phyloP scores from a whole-genome alignment of 2,888 invertebrate genomes.

The Deilephila porcellus region DNA sequence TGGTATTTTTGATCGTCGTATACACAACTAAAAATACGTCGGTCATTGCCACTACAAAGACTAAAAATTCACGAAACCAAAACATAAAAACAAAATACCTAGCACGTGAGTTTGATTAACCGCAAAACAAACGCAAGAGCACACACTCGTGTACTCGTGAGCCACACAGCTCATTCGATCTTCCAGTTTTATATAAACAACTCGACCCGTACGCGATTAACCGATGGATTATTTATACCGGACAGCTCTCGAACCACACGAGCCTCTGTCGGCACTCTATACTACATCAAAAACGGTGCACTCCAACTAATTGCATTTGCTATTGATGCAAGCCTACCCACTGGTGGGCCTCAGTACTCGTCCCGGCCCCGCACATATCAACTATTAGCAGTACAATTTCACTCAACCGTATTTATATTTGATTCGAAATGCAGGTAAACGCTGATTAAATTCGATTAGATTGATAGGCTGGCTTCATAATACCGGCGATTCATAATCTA shows the following conservation, averaged over 20 bases:
- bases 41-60: too few species aligned
- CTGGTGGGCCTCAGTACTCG: conserved; percentile 44
- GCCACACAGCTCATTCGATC: conserved; percentile 25
- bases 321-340: conserved; percentile 70
- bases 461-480: conserved; percentile 9
- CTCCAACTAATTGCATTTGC: conserved; percentile 83
- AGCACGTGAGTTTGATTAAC: not conserved
- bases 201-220: conserved; percentile 56
- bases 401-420: conserved; percentile 42
- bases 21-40: too few species aligned
- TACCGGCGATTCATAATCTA: conserved; percentile 42
- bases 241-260: conserved; percentile 58
- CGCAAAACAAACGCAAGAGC: not conserved
- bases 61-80: too few species aligned
- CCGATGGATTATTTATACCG: conserved; percentile 68
- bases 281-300: conserved; percentile 83
- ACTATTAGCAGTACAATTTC: conserved; percentile 55
- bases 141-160: conserved; percentile 1
- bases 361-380: conserved; percentile 40
- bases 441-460: conserved; percentile 27
- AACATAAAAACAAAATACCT: not conserved
- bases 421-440: conserved; percentile 29
- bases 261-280: conserved; percentile 61
- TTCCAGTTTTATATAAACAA: conserved; percentile 49
- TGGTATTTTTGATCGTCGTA: too few species aligned